A percentile compares a stretch with the other conserved stretches of the same genome.
These are phyloP conservation scores for Macroteleia sp. DNA, from an alignment of 2,888 invertebrate species.

Conservation along the genomic window DNA sequence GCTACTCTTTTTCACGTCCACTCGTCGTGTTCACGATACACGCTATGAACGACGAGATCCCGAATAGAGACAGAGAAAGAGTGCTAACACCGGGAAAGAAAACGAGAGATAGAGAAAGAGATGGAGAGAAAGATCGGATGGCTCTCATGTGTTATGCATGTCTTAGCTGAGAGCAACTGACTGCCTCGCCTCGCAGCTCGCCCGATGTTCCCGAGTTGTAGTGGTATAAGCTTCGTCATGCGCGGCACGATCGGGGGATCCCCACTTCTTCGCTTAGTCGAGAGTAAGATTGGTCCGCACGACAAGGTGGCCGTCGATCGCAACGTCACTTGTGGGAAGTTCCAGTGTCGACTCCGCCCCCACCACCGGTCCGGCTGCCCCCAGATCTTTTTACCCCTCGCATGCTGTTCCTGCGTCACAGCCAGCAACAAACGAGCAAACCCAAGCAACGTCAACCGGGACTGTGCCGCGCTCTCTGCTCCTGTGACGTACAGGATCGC, in stretches of 20 bases:
- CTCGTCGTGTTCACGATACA: conserved; percentile 62
- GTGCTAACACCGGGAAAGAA: conserved; percentile 70
- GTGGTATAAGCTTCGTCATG: conserved; percentile 75
- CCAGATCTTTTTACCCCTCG: conserved; percentile 83
- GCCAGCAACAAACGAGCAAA: conserved; percentile 45
- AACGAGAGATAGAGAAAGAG: conserved; percentile 65
- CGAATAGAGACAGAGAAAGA: conserved; percentile 68
- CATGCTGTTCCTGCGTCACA: conserved; percentile 65
- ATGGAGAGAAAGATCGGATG: conserved; percentile 76
- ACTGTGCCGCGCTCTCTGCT: conserved; percentile 59
- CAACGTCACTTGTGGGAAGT: conserved; percentile 81
- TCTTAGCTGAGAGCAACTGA: conserved; percentile 86
- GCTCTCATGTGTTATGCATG: conserved; percentile 88
- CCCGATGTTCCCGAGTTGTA: conserved; percentile 79
- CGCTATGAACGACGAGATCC: conserved; percentile 58
- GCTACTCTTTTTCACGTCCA: conserved; percentile 54
- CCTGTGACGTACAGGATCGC: conserved; percentile 46
- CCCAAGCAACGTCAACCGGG: conserved; percentile 41
- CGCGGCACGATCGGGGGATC: conserved; percentile 75
- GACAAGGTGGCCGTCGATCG: conserved; percentile 82
- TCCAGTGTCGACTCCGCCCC: conserved; percentile 76
- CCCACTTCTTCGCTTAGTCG: conserved; percentile 82
- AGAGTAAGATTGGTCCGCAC: conserved; percentile 74
- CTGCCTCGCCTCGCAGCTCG: conserved; percentile 83
- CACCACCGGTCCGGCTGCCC: conserved; percentile 74